Evolutionary conservation across 2,797 vertebrate species (phyloP).

Genomic region (Danio tinwini): DNA sequence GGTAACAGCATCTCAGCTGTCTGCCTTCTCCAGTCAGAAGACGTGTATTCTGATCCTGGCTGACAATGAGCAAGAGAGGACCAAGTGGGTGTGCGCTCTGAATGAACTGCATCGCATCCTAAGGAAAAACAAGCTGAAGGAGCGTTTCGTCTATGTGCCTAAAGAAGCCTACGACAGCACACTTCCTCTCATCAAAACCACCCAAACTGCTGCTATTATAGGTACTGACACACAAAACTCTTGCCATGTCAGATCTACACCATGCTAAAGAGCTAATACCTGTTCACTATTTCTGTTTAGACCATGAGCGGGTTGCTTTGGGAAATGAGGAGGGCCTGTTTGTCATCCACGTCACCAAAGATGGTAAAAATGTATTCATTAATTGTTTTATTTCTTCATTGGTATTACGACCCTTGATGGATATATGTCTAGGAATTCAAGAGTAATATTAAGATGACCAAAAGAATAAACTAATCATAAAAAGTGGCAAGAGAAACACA

Average conservation of each 20-base stretch:
- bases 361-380: conserved; percentile 81
- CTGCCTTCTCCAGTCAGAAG: conserved; percentile 88
- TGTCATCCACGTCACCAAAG: conserved; percentile 97
- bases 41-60: conserved; percentile 95
- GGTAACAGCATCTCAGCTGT: conserved; percentile 96
- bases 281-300: conserved; percentile 68
- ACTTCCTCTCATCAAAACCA: conserved; percentile 98
- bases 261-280: not conserved
- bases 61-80: conserved; percentile 93
- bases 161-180: conserved; percentile 98
- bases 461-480: too few species aligned
- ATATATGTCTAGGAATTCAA: too few species aligned
- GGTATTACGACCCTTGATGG: too few species aligned
- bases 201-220: conserved; percentile 87
- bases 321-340: conserved; percentile 98
- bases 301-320: conserved; percentile 96
- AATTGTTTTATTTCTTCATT: not conserved
- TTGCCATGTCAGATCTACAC: not conserved
- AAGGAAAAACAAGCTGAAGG: conserved; percentile 98
- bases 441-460: too few species aligned
- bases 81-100: conserved; percentile 95
- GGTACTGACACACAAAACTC: conserved; percentile 37
- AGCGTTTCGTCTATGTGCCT: conserved; percentile 94
- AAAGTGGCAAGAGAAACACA: too few species aligned
- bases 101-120: conserved; percentile 95